phyloP scores from a whole-genome alignment of 2,888 invertebrate genomes.

The Troilus luridus region DNA sequence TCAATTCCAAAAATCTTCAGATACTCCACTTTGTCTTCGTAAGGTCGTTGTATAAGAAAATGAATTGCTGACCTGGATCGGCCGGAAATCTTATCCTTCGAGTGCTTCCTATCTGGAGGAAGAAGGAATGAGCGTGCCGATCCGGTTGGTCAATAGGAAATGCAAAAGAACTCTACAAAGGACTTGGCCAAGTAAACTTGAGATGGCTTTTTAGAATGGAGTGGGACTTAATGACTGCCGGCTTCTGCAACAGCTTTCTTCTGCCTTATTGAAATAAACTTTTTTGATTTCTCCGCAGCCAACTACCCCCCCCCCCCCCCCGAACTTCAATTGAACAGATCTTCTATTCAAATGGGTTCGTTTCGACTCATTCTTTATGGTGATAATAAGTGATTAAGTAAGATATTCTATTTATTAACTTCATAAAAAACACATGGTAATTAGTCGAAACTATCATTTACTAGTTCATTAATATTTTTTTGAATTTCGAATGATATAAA shows the following conservation, averaged over 20 bases:
- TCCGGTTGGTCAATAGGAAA: not conserved
- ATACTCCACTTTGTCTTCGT: too few species aligned
- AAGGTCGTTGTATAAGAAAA: not conserved
- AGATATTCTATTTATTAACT: too few species aligned
- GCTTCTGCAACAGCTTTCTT: not conserved
- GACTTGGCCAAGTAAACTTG: not conserved
- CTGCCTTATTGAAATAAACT: constrained; percentile 7
- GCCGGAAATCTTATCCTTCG: not conserved
- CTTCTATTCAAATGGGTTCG: not conserved
- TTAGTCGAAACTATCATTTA: too few species aligned
- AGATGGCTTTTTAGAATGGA: not conserved
- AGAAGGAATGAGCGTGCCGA: not conserved
- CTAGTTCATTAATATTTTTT: too few species aligned
- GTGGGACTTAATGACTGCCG: constrained; percentile 6
- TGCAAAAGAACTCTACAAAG: not conserved
- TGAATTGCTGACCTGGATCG: not conserved
- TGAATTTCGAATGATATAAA: too few species aligned
- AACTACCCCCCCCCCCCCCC: too few species aligned
- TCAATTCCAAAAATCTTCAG: too few species aligned
- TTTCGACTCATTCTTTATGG: not conserved
- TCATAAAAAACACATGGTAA: too few species aligned
- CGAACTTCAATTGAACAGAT: not conserved
- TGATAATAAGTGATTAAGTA: too few species aligned
- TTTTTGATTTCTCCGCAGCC: constrained; percentile 5
- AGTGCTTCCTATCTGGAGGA: not conserved